Evolutionary conservation across 2,888 invertebrate genomes (phyloP).

Genomic region (Candidula unifasciata): DNA sequence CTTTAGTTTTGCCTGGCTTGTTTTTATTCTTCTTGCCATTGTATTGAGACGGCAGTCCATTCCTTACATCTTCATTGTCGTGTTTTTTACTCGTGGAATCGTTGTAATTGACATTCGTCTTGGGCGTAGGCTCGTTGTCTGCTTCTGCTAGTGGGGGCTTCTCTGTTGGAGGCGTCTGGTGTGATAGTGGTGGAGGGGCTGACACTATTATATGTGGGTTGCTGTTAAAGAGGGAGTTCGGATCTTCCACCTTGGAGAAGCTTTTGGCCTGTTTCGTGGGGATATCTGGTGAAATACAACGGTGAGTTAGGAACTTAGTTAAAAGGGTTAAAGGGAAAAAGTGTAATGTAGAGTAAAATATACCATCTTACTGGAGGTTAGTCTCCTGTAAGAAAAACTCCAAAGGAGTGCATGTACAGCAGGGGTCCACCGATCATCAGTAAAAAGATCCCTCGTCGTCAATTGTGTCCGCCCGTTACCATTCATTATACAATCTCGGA

Average conservation of each 20-base stretch:
- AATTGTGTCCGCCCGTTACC: no score
- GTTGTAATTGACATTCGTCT: not conserved
- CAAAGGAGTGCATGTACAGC: no score
- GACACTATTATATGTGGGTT: slow-evolving; percentile 10
- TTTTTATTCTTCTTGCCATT: not conserved
- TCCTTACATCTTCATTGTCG: not conserved
- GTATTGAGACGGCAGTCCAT: slow-evolving; percentile 2
- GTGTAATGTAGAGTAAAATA: no score
- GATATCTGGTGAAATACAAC: not conserved
- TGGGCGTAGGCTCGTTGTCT: not conserved
- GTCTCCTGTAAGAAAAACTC: no score
- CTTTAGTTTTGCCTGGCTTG: not conserved
- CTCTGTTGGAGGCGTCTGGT: not conserved
- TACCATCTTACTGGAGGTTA: no score
- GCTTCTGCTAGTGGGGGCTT: not conserved
- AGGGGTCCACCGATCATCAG: no score
- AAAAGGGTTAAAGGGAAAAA: not conserved
- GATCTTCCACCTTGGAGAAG: slow-evolving; percentile 14
- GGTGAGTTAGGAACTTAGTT: not conserved
- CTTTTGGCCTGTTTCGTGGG: not conserved
- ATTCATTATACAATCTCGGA: no score
- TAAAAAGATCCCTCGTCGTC: no score
- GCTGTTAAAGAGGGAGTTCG: not conserved
- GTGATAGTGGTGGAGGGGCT: not conserved
- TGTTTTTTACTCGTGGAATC: not conserved